phyloP scores from a whole-genome alignment of 2,888 invertebrate species.

The Nebria salina region DNA sequence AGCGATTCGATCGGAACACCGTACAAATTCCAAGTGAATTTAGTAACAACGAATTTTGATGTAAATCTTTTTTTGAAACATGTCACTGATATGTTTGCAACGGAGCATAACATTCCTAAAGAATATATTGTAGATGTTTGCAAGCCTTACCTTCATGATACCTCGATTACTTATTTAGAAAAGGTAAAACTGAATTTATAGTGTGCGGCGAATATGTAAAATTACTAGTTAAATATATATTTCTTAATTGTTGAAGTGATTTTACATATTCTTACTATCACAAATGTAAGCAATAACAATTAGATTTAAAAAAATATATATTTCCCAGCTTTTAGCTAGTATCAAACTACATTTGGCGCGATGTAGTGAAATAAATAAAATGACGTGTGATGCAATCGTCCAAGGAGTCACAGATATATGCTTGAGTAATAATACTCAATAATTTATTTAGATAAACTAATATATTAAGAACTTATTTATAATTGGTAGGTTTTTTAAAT shows the following conservation, averaged over 20 bases:
- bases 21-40: conserved; percentile 65
- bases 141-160: conserved; percentile 65
- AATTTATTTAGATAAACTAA: background rate
- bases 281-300: background rate
- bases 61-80: conserved; percentile 60
- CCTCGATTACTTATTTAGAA: conserved; percentile 65
- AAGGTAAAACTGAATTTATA: conserved; percentile 61
- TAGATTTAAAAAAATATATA: conserved; percentile 34
- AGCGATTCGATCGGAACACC: conserved; percentile 61
- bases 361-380: conserved; percentile 56
- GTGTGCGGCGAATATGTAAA: background rate
- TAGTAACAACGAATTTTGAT: conserved; percentile 59
- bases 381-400: conserved; percentile 57
- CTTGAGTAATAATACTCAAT: conserved; percentile 37
- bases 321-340: conserved; percentile 67
- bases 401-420: conserved; percentile 53
- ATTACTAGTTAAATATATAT: background rate
- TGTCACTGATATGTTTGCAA: conserved; percentile 57
- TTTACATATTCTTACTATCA: conserved; percentile 3
- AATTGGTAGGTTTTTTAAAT: background rate
- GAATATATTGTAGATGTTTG: conserved; percentile 58
- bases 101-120: conserved; percentile 53
- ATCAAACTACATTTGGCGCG: conserved; percentile 65
- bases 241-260: background rate
- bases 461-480: background rate